These are phyloP conservation scores for Elachura formosa DNA, from an alignment of 2,113 vertebrate genomes.

Conservation along the genomic window DNA sequence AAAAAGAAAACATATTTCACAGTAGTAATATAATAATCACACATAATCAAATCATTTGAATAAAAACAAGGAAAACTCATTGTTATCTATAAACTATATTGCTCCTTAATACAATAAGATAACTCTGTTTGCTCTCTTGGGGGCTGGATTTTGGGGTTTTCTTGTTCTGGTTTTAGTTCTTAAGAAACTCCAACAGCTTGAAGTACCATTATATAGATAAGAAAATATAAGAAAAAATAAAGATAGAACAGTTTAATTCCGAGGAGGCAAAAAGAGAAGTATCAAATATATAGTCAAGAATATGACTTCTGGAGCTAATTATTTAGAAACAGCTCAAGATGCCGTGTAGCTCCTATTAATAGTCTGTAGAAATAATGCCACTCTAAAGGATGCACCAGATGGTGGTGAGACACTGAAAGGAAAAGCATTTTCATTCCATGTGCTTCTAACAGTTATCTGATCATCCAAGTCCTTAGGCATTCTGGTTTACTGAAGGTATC, in stretches of 20 bases:
- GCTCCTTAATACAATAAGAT: accelerated
- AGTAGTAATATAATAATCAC: neutral
- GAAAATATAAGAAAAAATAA: neutral
- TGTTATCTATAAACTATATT: neutral
- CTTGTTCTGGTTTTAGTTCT: neutral
- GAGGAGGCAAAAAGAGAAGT: neutral
- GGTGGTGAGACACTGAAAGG: conserved; percentile 26
- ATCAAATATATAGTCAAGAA: neutral
- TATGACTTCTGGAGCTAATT: conserved; percentile 24
- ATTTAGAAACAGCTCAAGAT: conserved; percentile 49
- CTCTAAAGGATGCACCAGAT: conserved; percentile 23
- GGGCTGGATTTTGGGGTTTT: neutral
- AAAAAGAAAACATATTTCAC: neutral
- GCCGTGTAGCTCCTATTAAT: conserved; percentile 5
- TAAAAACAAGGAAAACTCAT: neutral
- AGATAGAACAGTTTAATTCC: neutral
- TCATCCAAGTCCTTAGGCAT: neutral
- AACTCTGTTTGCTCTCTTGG: neutral
- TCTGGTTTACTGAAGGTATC: conserved; percentile 18
- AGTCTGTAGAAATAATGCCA: conserved; percentile 25
- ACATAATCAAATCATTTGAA: neutral
- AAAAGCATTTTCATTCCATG: conserved; percentile 30
- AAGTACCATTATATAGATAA: neutral
- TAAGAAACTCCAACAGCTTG: neutral
- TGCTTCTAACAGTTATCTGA: conserved; percentile 27